Evolutionary conservation across 1,140 invertebrate genomes (phyloP).

Genomic region (Brachionus koreanus): DNA sequence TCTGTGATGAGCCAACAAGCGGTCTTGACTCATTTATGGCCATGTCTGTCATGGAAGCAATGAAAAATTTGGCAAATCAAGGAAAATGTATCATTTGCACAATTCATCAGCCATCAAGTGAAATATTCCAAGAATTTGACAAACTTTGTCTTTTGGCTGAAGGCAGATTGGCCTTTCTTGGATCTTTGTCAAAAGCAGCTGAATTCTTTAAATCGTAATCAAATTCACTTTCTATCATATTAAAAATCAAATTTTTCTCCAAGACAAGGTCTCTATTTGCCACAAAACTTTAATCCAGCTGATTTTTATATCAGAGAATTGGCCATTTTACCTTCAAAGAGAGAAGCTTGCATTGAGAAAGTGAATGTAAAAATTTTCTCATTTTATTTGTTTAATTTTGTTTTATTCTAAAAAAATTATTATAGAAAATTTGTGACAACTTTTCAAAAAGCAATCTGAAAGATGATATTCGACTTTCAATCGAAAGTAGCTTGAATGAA

Average conservation of each 20-base stretch:
- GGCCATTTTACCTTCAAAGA: conserved; percentile 74
- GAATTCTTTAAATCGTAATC: conserved; percentile 30
- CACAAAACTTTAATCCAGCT: conserved; percentile 36
- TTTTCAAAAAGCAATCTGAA: neutral
- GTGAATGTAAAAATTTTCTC: neutral
- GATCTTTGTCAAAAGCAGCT: conserved; percentile 47
- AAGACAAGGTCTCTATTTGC: conserved; percentile 56
- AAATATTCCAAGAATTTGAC: conserved; percentile 88
- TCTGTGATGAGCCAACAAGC: conserved; percentile 75
- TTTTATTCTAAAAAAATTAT: neutral
- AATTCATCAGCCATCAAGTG: conserved; percentile 91
- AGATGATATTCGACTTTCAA: neutral
- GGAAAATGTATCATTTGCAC: conserved; percentile 89
- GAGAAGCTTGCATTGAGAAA: conserved; percentile 62
- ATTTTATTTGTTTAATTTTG: neutral
- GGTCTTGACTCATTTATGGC: conserved; percentile 78
- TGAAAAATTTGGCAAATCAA: conserved; percentile 66
- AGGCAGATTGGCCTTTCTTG: conserved; percentile 29
- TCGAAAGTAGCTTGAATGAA: neutral
- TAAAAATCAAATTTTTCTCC: conserved; percentile 52
- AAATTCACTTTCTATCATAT: neutral
- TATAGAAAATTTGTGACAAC: conserved; percentile 22
- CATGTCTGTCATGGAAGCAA: conserved; percentile 79
- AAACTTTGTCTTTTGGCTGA: conserved; percentile 13
- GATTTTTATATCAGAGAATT: conserved; percentile 44